These are phyloP conservation scores for Tyria jacobaeae DNA, from an alignment of 2,888 invertebrate genomes.

Conservation along the genomic window DNA sequence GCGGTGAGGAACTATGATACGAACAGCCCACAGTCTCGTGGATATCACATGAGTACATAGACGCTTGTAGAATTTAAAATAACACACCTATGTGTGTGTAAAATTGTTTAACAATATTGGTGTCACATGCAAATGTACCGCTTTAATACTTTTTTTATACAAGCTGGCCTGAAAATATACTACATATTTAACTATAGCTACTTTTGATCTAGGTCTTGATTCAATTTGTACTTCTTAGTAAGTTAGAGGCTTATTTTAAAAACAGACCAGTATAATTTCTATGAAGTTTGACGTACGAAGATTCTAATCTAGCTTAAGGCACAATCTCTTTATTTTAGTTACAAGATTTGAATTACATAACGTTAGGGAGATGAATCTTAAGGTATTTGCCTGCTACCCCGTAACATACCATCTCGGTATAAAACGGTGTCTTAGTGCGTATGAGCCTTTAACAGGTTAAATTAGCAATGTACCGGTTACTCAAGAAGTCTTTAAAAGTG, in stretches of 20 bases:
- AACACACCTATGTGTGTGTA: constrained; percentile 3
- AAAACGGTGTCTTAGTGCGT: no score
- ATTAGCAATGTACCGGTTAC: not conserved
- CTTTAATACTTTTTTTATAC: not conserved
- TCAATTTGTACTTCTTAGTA: not conserved
- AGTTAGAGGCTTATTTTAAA: not conserved
- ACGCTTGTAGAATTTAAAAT: constrained; percentile 41
- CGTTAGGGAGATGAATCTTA: not conserved
- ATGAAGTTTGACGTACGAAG: not conserved
- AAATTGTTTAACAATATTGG: constrained; percentile 2
- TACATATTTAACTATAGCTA: not conserved
- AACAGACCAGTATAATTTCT: not conserved
- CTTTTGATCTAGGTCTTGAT: not conserved
- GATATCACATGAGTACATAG: constrained; percentile 76
- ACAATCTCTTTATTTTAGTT: constrained; percentile 2
- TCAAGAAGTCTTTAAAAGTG: not conserved
- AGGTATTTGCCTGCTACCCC: not conserved
- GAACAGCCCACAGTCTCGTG: constrained; percentile 71
- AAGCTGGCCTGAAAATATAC: constrained; percentile 8
- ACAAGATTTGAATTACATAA: not conserved
- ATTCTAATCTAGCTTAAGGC: not conserved
- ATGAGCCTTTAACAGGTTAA: not conserved
- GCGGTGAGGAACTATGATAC: constrained; percentile 64
- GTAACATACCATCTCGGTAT: no score
- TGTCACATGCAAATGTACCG: constrained; percentile 10